A percentile compares a stretch with the other conserved stretches of the same genome.
Conservation (phyloP, 2,888 invertebrate species). For the Apamea anceps region DNA sequence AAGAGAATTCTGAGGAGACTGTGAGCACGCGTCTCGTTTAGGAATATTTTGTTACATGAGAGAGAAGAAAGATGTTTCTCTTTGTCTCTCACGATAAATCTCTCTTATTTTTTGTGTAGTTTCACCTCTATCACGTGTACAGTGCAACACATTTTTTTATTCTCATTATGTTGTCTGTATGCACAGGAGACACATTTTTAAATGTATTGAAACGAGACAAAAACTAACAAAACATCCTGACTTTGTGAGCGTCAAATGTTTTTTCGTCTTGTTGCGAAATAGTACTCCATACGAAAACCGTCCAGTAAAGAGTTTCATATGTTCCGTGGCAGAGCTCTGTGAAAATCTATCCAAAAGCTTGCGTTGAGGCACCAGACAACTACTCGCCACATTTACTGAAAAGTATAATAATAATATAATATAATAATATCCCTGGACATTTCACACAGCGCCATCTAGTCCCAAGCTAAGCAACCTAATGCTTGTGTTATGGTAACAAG, state of each 20-base stretch:
- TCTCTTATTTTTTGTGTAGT: not conserved
- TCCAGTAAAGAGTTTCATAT: not conserved
- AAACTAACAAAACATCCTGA: not conserved
- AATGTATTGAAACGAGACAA: not conserved
- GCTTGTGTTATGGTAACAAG: too few species aligned
- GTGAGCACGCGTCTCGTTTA: not conserved
- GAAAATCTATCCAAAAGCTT: too few species aligned
- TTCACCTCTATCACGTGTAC: not conserved
- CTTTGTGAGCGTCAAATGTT: conserved; percentile 3
- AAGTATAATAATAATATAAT: too few species aligned
- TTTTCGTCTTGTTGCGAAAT: conserved; percentile 10
- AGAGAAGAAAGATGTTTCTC: not conserved
- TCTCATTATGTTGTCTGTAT: not conserved
- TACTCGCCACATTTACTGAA: too few species aligned
- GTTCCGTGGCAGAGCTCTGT: not conserved
- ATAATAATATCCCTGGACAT: too few species aligned
- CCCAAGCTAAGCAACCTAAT: too few species aligned
- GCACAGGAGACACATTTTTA: not conserved
- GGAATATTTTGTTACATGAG: not conserved
- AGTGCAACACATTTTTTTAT: too few species aligned
- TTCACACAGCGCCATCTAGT: too few species aligned
- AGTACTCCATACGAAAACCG: not conserved
- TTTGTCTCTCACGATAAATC: not conserved
- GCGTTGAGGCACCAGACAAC: not conserved
- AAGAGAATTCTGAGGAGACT: not conserved